Evolutionary conservation across 1,140 invertebrate genomes (phyloP), one percentile per base, ranked within the genome.

Genomic region (Drosophila nasuta): DNA sequence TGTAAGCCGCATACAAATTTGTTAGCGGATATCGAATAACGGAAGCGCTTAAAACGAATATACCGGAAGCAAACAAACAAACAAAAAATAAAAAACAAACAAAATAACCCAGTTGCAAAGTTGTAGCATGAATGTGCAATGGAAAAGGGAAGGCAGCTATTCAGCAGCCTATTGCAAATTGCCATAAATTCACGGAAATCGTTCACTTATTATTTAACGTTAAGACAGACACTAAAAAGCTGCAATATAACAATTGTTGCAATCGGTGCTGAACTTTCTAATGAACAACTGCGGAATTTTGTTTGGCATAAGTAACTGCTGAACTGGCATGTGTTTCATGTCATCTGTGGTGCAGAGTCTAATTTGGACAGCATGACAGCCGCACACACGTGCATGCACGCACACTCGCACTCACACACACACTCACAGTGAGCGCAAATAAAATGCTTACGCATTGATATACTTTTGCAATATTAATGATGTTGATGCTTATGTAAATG

Each of bases 401-500:
- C 7, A 38, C 35, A 38, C 35, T 2, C 6, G 7, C 30, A 33
- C 30, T 2, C 6, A 33, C 30, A 33, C 30, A 33, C 30, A 33
- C 30, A 33, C 52, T 17, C 38, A 43, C 45, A 57, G 28, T 46
- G 59, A 63, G 17, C 28, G 15, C 15, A n/a, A 46, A 51, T n/a
- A 57, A 54, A 70, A 48, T 59, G 63, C 70, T 67, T 69, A 75
- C 43, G 60, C 58, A 75, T 69, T 75, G 72, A 75, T 62, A 69
- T 63, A 52, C 67, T 48, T 73, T 66, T 66, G 51, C 77, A 82
- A 83, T 83, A 83, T 83, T 83, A 83, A 83, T 83, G 81, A 83
- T 83, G 77, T 75, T 66, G 77, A 78, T 83, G 81, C 67, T 77
- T 77, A 83, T 82, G 81, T 79, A 82, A 82, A 82, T 82, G 71